These are phyloP conservation scores for Bombus vancouverensis DNA, from an alignment of 1,140 invertebrate genomes.

Conservation along the genomic window DNA sequence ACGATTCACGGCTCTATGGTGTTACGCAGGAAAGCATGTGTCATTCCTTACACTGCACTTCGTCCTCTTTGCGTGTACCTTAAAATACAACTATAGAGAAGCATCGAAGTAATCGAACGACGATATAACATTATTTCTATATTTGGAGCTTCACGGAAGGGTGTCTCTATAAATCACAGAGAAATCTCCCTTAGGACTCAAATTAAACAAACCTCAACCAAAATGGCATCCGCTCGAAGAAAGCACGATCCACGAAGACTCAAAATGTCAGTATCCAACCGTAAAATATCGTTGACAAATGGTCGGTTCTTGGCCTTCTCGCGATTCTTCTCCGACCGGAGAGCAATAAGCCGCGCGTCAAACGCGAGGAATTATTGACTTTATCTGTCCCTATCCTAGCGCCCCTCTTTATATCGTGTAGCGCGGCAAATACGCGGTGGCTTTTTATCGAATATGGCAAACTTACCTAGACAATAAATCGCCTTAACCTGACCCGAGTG, in stretches of 20 bases:
- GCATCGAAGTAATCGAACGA: neutral
- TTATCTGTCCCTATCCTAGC: slow-evolving; percentile 9
- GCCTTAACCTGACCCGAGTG: slow-evolving; percentile 46
- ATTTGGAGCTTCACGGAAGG: too few species aligned
- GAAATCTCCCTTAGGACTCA: neutral
- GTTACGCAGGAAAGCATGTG: neutral
- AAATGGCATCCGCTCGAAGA: neutral
- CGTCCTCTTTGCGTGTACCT: neutral
- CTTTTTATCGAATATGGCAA: slow-evolving; percentile 50
- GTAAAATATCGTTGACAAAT: slow-evolving; percentile 46
- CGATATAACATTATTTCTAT: neutral
- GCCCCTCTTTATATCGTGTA: neutral
- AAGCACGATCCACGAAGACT: neutral
- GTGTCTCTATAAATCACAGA: neutral
- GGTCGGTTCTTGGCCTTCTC: neutral
- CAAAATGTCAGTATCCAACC: neutral
- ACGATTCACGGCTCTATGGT: neutral
- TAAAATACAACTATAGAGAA: neutral
- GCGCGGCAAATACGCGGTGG: slow-evolving; percentile 15
- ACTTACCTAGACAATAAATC: slow-evolving; percentile 50
- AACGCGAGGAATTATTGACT: slow-evolving; percentile 46
- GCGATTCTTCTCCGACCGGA: slow-evolving; percentile 10
- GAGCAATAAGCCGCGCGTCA: slow-evolving; percentile 42
- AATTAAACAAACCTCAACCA: neutral
- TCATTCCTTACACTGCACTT: neutral